phyloP scores from a whole-genome alignment of 2,888 invertebrate genomes.

The Drosophila histrio region DNA sequence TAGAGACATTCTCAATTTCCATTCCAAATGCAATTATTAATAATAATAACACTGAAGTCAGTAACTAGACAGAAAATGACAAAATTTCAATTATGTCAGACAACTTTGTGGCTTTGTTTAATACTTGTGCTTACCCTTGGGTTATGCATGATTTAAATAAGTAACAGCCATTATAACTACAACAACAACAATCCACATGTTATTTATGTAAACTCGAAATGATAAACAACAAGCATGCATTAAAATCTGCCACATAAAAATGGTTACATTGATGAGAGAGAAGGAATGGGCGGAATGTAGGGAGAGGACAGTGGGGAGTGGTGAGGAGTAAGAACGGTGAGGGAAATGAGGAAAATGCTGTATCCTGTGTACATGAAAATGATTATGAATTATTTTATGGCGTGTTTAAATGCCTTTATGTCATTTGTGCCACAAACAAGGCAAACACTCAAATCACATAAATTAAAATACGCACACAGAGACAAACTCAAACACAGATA shows the following conservation, averaged over 20 bases:
- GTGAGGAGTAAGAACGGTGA: background rate
- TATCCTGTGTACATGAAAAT: constrained; percentile 72
- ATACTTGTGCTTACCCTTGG: constrained; percentile 9
- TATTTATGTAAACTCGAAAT: constrained; percentile 57
- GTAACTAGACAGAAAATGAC: constrained; percentile 4
- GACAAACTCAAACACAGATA: constrained; percentile 2
- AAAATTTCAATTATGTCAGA: constrained; percentile 23
- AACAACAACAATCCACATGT: constrained; percentile 32
- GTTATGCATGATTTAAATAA: constrained; percentile 27
- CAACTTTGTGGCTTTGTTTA: constrained; percentile 33
- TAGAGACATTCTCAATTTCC: background rate
- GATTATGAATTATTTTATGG: constrained; percentile 83
- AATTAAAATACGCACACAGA: constrained; percentile 69
- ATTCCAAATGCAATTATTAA: constrained; percentile 5
- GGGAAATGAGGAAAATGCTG: constrained; percentile 32
- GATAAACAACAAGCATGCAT: constrained; percentile 74
- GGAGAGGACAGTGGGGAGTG: background rate
- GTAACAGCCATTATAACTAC: constrained; percentile 6
- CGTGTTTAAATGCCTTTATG: constrained; percentile 82
- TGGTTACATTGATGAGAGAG: constrained; percentile 48
- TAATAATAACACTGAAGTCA: background rate
- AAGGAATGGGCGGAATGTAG: background rate
- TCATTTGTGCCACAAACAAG: constrained; percentile 74
- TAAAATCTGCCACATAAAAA: constrained; percentile 66
- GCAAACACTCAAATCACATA: constrained; percentile 78